Base-by-base conservation (phyloP, 2,888 invertebrate genomes). In the Drosophila demipolita region DNA sequence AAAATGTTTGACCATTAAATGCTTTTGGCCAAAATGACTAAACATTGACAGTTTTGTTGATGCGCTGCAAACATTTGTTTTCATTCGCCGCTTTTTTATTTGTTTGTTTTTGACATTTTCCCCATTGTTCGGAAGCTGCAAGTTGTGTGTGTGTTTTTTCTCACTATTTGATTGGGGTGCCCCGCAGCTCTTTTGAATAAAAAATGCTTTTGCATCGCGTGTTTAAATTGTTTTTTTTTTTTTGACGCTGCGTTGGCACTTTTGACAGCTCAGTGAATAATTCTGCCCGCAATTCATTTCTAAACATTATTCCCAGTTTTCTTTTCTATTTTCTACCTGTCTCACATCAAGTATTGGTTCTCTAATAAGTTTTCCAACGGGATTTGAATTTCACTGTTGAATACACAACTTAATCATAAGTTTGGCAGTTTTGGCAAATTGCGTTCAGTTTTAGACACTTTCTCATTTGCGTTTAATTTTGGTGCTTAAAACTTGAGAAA, bases 1-100 rank as follows among this genome's bases (percentile, higher is more conserved):
- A 23, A 61, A 74, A 64, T 84, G 70, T 87, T 81, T 73, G 80
- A 80, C 88, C 86, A 87, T 85, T 87, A 86, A 87, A 82, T 66
- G 85, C 78, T 82, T 82, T 71, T 83, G 81, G 57, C 73, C 57
- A 57, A 70, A 79, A 80, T 81, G 78, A 71, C 72, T 73, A 70
- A 75, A 68, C 67, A 81, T 78, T 80, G 81, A 80, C 80, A 80
- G 81, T 78, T 78, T 63, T 60, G 54, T 42, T 62, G 61, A 55
- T 55, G 17, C 26, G 23, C 38, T n/a, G 69, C 69, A 66, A 74
- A 66, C 69, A 64, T 77, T 78, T 77, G 52, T 67, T 57, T 66
- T 20, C 60, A 45, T 33, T 50, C 23, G 6, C 26, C 23, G 5
- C 17, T 26, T n/a, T 1, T 60, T 66, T 52, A 42, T 59, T 32